Conservation (phyloP, 2,888 invertebrate species). For the Drosophila suboccidentalis region DNA sequence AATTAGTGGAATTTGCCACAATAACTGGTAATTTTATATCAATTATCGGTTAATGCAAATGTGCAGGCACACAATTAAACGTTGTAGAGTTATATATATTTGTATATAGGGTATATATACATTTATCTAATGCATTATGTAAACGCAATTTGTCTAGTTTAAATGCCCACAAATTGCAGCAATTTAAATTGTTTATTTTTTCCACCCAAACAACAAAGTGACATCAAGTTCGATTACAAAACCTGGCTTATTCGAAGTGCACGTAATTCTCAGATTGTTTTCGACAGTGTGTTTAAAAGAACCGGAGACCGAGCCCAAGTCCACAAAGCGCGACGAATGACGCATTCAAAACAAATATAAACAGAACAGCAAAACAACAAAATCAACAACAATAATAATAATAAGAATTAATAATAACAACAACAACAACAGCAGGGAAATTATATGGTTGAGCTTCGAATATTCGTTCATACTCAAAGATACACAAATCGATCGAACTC, state of each 20-base stretch:
- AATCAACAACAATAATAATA: conserved; percentile 9
- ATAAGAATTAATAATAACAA: conserved; percentile 17
- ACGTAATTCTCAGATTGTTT: conserved; percentile 33
- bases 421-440: conserved; percentile 29
- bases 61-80: conserved; percentile 1
- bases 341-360: conserved; percentile 62
- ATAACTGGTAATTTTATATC: neutral
- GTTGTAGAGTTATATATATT: neutral
- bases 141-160: conserved; percentile 29
- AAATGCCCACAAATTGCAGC: conserved; percentile 18
- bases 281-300: conserved; percentile 16
- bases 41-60: conserved; percentile 23
- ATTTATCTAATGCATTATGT: conserved; percentile 8
- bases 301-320: conserved; percentile 48
- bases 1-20: neutral
- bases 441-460: conserved; percentile 42
- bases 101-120: neutral
- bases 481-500: conserved; percentile 72
- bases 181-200: conserved; percentile 1
- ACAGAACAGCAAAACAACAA: conserved; percentile 32
- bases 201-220: neutral
- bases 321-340: conserved; percentile 60
- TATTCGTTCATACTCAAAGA: conserved; percentile 11
- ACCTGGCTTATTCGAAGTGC: neutral
- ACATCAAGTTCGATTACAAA: too few species aligned